Evolutionary conservation across 1,140 invertebrate species (phyloP).

Genomic region (Rhizoglyphus robini): DNA sequence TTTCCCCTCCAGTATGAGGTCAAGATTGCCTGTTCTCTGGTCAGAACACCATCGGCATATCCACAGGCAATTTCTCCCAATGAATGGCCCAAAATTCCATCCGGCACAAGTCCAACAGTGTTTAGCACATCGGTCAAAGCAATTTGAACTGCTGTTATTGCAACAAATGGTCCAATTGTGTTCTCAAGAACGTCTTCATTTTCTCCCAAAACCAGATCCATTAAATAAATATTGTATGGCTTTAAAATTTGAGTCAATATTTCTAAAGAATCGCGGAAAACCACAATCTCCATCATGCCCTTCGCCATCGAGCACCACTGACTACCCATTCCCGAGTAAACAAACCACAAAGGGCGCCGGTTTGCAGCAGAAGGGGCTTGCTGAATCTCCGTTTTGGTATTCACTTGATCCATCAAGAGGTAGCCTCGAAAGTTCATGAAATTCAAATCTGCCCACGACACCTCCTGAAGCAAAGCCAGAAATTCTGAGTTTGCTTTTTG

Average conservation of each 20-base stretch:
- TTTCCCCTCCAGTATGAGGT: conserved; percentile 38
- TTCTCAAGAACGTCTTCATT: conserved; percentile 60
- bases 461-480: conserved; percentile 17
- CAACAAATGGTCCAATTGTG: conserved; percentile 72
- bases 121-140: conserved; percentile 39
- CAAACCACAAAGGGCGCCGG: conserved; percentile 65
- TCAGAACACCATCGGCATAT: conserved; percentile 43
- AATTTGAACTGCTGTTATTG: conserved; percentile 63
- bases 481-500: conserved; percentile 26
- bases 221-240: conserved; percentile 61
- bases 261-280: conserved; percentile 59
- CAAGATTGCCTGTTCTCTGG: conserved; percentile 40
- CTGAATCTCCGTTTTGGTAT: not conserved
- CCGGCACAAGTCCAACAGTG: conserved; percentile 36
- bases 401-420: conserved; percentile 15
- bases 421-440: conserved; percentile 20
- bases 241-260: conserved; percentile 56
- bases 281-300: conserved; percentile 59
- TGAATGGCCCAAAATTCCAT: conserved; percentile 45
- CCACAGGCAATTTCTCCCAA: conserved; percentile 41
- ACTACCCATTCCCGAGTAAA: conserved; percentile 90
- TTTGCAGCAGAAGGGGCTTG: not conserved
- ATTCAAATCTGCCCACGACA: not conserved
- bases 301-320: conserved; percentile 91
- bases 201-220: conserved; percentile 58